Conservation (phyloP, 1,140 invertebrate genomes). For the Lethocerus indicus region DNA sequence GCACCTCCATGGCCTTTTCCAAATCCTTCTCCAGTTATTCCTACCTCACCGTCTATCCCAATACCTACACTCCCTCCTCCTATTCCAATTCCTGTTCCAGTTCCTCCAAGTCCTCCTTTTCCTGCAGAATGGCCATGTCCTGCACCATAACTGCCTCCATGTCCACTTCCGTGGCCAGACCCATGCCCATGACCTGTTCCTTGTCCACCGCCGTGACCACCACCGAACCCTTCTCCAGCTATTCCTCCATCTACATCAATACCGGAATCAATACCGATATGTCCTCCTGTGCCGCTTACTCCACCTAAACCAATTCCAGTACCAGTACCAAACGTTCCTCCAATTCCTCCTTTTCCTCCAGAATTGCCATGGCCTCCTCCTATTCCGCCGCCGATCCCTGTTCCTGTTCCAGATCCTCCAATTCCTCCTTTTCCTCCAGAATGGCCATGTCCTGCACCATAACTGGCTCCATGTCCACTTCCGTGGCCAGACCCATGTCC, state of each 20-base stretch:
- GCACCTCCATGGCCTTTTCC: neutral
- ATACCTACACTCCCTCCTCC: neutral
- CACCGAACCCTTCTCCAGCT: neutral
- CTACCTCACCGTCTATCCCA: neutral
- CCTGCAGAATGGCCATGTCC: neutral
- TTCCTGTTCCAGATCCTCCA: too few species aligned
- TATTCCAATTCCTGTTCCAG: too few species aligned
- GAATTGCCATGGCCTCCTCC: neutral
- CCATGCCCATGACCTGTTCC: too few species aligned
- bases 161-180: too few species aligned
- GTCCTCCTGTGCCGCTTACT: neutral
- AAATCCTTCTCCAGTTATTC: too few species aligned
- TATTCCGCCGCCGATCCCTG: neutral
- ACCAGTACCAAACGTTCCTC: slow-evolving; percentile 4
- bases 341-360: slow-evolving; percentile 1
- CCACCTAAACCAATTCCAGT: neutral
- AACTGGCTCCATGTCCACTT: neutral
- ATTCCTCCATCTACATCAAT: slow-evolving; percentile 5
- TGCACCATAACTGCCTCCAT: neutral
- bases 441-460: neutral
- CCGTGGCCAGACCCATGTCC: too few species aligned
- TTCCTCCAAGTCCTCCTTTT: neutral
- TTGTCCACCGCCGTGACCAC: slow-evolving; percentile 1
- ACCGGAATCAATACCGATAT: neutral
- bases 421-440: neutral